Evolutionary conservation across 2,113 vertebrate genomes (phyloP).

Genomic region (Perca flavescens): DNA sequence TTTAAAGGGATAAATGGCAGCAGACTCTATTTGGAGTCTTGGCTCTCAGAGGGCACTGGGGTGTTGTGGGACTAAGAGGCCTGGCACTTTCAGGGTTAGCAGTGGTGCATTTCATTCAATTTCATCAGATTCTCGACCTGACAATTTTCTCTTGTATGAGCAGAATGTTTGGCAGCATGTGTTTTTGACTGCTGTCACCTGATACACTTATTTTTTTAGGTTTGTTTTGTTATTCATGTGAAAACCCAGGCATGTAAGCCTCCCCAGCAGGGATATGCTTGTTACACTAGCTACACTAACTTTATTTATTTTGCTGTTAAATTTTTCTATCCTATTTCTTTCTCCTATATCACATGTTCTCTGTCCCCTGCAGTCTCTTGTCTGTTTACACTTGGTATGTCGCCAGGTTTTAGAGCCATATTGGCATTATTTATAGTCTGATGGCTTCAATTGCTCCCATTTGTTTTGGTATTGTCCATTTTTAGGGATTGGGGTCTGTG

Average conservation of each 20-base stretch:
- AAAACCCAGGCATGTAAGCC: neutral
- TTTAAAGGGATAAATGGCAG: constrained; percentile 52
- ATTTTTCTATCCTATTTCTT: neutral
- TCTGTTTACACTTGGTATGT: constrained; percentile 2
- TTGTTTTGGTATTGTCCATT: constrained; percentile 7
- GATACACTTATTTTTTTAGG: neutral
- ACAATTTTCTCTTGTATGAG: neutral
- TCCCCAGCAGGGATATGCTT: constrained; percentile 18
- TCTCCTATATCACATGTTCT: neutral
- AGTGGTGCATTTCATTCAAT: constrained; percentile 48
- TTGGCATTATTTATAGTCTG: constrained; percentile 17
- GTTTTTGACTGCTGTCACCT: constrained; percentile 29
- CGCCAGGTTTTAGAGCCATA: neutral
- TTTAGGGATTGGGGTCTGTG: constrained; percentile 1
- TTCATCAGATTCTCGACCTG: constrained; percentile 44
- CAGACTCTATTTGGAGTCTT: constrained; percentile 45
- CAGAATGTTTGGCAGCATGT: constrained; percentile 8
- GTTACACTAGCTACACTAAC: constrained; percentile 6
- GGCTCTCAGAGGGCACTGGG: constrained; percentile 21
- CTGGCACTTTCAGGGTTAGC: constrained; percentile 24
- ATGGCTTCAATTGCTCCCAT: neutral
- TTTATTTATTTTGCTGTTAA: constrained; percentile 3
- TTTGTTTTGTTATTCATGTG: constrained; percentile 27
- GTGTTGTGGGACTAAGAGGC: constrained; percentile 14
- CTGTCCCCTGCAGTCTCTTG: neutral